Evolutionary conservation across 2,888 invertebrate genomes (phyloP), one percentile per base, ranked within the genome.

Genomic region (Spodoptera littoralis): DNA sequence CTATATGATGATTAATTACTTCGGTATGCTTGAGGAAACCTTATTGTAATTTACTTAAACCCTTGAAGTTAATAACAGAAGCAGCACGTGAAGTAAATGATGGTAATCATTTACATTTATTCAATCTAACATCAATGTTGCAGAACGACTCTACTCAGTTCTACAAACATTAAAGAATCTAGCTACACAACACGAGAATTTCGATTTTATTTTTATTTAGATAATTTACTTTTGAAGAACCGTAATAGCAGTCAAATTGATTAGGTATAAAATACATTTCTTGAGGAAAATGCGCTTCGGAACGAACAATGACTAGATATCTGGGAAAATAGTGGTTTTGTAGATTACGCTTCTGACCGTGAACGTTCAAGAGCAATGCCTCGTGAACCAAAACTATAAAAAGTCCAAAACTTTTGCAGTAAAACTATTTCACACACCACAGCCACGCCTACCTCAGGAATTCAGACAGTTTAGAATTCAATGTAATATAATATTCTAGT

Each of bases 1-100:
- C 42, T 47, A 55, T 47, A 55, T 13, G 44, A 52, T 65, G 52
- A 65, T 70, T 56, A 58, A 70, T 54, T 30, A 11, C 52, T n/a
- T 49, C 50, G 48, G 51, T 56, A 75, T 75, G 55, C 55, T 54
- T 55, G 3, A 75, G 73, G 55, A 73, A 68, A 59, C 50, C 46
- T 64, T 60, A 64, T 55, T 46, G 54, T 63, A 55, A 65, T 64
- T 70, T 73, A 74, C 42, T 22, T 73, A 53, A 58, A 52, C 70
- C 64, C 75, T 60, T 70, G 70, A 69, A 52, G 60, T 43, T 55
- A 72, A 69, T 69, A 63, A 63, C 45, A 43, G 62, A 68, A 66
- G 2, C 45, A 60, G 42, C 70, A 62, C 55, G 70, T 71, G 59
- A 63, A 9, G 8, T 51, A 56, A 52, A 61, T 61, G 57, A 54